Base-by-base conservation (phyloP, 2,888 invertebrate species). In the Parthenolecanium corni region DNA sequence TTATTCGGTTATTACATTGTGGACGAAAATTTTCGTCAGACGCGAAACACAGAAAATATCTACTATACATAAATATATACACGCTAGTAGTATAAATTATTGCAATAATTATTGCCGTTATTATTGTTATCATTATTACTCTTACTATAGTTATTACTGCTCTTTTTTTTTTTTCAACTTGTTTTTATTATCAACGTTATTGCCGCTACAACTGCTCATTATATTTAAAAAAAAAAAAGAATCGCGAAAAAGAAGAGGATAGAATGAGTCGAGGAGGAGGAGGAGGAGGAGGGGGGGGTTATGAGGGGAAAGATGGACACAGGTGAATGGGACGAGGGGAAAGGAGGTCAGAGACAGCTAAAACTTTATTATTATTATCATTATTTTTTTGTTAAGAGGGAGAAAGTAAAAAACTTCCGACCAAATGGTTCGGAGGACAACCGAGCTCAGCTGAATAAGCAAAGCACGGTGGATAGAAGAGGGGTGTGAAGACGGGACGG, bases 371-470 rank as follows among this genome's bases (percentile, higher is more conserved):
- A 31, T 31, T n/a, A n/a, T n/a, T n/a, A n/a, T n/a, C n/a, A n/a
- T n/a, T n/a, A n/a, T n/a, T n/a, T n/a, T n/a, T n/a, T n/a, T n/a
- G n/a, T n/a, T n/a, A n/a, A n/a, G n/a, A n/a, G n/a, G n/a, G n/a
- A n/a, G n/a, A n/a, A n/a, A n/a, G n/a, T n/a, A n/a, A 31, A 31
- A 31, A 31, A 31, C 31, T n/a, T n/a, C 31, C 31, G 31, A 31
- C 44, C n/a, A 42, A 42, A 42, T 42, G 18, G 6, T 18, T 42
- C 44, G 44, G 44, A n/a, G n/a, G n/a, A 42, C 44, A 14, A 42
- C 44, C 44, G 44, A 42, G 9, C 44, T 42, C 44, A 42, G 44
- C 44, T 42, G 44, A 42, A 42, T 42, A 42, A 42, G n/a, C 44
- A 42, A 42, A 42, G 14, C 44, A n/a, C n/a, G n/a, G n/a, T n/a